Evolutionary conservation across 1,140 invertebrate species (phyloP), one percentile per base, ranked within the genome.

Genomic region (Hycleus cichorii): DNA sequence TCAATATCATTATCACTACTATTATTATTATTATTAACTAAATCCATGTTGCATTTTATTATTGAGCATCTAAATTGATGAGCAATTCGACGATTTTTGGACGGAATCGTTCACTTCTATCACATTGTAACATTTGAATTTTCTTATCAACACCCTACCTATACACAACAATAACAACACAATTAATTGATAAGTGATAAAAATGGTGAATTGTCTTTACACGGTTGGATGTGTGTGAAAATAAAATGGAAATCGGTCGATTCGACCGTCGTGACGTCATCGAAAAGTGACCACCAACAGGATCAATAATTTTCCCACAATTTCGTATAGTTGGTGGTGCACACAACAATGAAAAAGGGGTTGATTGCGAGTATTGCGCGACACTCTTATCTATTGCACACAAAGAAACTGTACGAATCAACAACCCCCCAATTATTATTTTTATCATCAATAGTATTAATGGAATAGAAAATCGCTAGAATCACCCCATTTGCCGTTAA

Each of bases 191-290:
- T 49, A 9, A 24, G 7, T 18, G 18, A 18, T 18, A 18, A 25
- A 38, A 47, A 53, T 44, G 62, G 62, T 56, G 60, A 62, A 61
- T 57, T 51, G 58, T 40, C 18, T 18, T 18, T 18, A 18, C 18
- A 18, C 18, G 26, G 48, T 42, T 39, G 49, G 44, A 47, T 52
- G 55, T 49, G 46, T 47, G 42, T 49, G 48, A 12, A 57, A 47
- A 47, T 38, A 46, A 50, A 52, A 38, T 49, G 58, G 60, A 58
- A 62, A 60, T 58, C 56, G 64, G 62, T 66, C 62, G 64, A 66
- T 66, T 69, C 68, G 68, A 67, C 66, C 68, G 63, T 6, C 44
- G 55, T 69, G 68, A 69, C 68, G 68, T 69, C 66, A 69, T 54
- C 58, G 51, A 64, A 54, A 67, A 64, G 68, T 62, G 61, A 69